phyloP scores from a whole-genome alignment of 2,888 invertebrate species.

The Rhagonycha fulva region DNA sequence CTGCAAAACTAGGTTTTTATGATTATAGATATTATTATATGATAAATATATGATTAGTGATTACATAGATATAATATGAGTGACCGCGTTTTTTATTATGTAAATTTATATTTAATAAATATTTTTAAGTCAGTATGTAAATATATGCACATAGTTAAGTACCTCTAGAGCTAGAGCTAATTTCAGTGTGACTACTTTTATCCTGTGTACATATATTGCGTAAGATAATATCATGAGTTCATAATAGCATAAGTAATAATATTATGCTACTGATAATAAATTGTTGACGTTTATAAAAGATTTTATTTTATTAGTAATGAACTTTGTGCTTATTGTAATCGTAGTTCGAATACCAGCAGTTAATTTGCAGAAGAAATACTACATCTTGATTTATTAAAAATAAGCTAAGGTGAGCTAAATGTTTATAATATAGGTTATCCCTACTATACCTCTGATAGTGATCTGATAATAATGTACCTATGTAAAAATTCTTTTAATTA shows the following conservation, averaged over 20 bases:
- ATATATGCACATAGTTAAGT: no score
- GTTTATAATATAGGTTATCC: not conserved
- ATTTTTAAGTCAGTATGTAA: no score
- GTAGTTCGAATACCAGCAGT: not conserved
- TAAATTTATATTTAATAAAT: no score
- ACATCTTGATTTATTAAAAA: not conserved
- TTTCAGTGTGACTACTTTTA: not conserved
- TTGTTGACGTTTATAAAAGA: not conserved
- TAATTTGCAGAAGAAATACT: not conserved
- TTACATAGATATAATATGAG: no score
- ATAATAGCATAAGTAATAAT: not conserved
- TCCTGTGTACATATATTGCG: not conserved
- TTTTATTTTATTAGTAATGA: not conserved
- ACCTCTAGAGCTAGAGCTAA: no score
- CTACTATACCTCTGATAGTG: no score
- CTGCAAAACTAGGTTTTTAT: no score
- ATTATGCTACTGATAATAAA: not conserved
- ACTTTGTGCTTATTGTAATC: not conserved
- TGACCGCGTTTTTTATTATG: no score
- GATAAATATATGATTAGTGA: no score
- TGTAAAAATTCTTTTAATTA: no score
- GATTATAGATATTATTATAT: no score
- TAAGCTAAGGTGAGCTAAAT: not conserved
- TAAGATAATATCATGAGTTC: not conserved
- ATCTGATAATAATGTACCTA: no score